These are phyloP conservation scores for Enteromius unitaeniatus DNA, from an alignment of 2,797 vertebrate species.

Conservation along the genomic window DNA sequence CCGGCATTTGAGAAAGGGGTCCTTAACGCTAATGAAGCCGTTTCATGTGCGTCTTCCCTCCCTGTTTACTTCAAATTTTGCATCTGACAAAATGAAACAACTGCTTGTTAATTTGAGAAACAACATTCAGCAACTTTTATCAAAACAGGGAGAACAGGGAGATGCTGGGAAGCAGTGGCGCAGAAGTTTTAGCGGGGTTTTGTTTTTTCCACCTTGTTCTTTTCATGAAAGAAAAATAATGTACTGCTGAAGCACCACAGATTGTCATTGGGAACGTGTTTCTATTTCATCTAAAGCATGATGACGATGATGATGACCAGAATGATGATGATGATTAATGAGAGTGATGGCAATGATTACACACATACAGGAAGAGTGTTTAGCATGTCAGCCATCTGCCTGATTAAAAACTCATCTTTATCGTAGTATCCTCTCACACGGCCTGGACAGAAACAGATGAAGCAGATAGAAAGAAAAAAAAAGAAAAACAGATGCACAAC, in stretches of 20 bases:
- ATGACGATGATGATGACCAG: slow-evolving; percentile 50
- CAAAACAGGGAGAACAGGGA: slow-evolving; percentile 59
- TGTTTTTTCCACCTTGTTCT: slow-evolving; percentile 12
- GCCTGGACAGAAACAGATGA: slow-evolving; percentile 57
- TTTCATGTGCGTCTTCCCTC: slow-evolving; percentile 58
- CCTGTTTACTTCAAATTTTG: slow-evolving; percentile 57
- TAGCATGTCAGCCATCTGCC: slow-evolving; percentile 65
- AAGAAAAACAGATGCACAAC: slow-evolving; percentile 47
- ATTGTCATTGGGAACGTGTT: slow-evolving; percentile 61
- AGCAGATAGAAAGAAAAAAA: slow-evolving; percentile 33
- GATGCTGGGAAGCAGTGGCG: slow-evolving; percentile 55
- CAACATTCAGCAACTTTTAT: slow-evolving; percentile 74
- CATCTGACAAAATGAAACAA: slow-evolving; percentile 69
- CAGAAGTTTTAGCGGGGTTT: slow-evolving; percentile 38
- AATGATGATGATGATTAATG: slow-evolving; percentile 51
- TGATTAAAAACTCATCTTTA: slow-evolving; percentile 66
- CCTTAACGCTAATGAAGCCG: slow-evolving; percentile 68
- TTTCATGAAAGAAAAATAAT: not conserved
- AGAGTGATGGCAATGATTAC: slow-evolving; percentile 56
- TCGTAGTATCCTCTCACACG: slow-evolving; percentile 60
- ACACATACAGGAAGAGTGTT: slow-evolving; percentile 58
- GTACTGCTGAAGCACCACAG: slow-evolving; percentile 54
- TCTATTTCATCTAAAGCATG: slow-evolving; percentile 61
- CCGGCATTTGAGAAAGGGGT: slow-evolving; percentile 32
- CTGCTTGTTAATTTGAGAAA: slow-evolving; percentile 73